Percentiles rank a stretch among this genome's conserved stretches.
phyloP scores from a whole-genome alignment of 2,113 vertebrate species.

The Phrynosoma platyrhinos region DNA sequence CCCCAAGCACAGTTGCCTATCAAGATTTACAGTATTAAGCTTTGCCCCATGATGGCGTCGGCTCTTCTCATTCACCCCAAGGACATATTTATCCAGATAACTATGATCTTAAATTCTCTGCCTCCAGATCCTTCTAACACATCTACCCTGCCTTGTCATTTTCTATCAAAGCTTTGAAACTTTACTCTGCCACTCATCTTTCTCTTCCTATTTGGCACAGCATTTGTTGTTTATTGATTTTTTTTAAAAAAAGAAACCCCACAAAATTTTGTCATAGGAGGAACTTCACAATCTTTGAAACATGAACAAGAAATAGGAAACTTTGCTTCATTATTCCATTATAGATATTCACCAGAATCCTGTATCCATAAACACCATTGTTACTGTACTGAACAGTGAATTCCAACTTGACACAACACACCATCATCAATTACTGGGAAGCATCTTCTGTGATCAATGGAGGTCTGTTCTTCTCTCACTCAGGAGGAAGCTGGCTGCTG shows the following conservation, averaged over 20 bases:
- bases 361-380: neutral
- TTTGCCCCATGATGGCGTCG: neutral
- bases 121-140: neutral
- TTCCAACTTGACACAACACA: too few species aligned
- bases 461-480: too few species aligned
- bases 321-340: neutral
- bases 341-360: too few species aligned
- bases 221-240: constrained; percentile 13
- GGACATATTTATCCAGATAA: constrained; percentile 17
- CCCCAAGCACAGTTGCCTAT: constrained; percentile 14
- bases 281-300: neutral
- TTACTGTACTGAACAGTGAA: too few species aligned
- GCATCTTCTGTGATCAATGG: too few species aligned
- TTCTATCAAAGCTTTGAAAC: constrained; percentile 10
- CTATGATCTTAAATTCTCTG: neutral
- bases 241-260: neutral
- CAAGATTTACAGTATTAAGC: constrained; percentile 31
- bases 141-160: constrained; percentile 9
- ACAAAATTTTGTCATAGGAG: neutral
- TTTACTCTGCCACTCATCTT: constrained; percentile 17
- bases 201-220: neutral
- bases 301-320: neutral
- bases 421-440: too few species aligned
- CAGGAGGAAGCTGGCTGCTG: too few species aligned
- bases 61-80: constrained; percentile 14